phyloP scores from a whole-genome alignment of 2,888 invertebrate genomes.

The Malacosoma neustria region DNA sequence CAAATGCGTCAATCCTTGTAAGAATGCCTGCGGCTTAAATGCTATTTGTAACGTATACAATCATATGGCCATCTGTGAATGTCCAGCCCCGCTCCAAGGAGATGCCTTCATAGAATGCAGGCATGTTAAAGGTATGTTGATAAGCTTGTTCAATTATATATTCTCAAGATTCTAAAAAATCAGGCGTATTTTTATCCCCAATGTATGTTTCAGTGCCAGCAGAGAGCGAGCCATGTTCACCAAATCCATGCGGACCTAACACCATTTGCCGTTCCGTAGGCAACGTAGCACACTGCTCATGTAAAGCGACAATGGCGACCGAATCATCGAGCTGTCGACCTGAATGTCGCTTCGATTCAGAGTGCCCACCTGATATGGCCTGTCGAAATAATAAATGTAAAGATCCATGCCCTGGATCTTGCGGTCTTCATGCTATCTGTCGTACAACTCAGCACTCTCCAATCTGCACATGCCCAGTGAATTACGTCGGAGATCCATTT shows the following conservation, averaged over 20 bases:
- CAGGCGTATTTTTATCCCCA: neutral
- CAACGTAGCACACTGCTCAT: constrained; percentile 80
- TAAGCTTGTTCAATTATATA: neutral
- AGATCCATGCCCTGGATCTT: constrained; percentile 84
- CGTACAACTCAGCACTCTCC: constrained; percentile 83
- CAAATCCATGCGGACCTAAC: constrained; percentile 83
- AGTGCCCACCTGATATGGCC: constrained; percentile 77
- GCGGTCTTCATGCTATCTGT: constrained; percentile 84
- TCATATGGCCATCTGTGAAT: constrained; percentile 86
- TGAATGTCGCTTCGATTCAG: constrained; percentile 82
- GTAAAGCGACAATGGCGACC: constrained; percentile 79
- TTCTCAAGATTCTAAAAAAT: constrained; percentile 1
- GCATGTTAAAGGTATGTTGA: constrained; percentile 55
- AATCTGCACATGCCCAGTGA: constrained; percentile 81
- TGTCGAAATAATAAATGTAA: constrained; percentile 80
- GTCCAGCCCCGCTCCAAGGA: constrained; percentile 81
- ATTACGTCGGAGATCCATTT: constrained; percentile 85
- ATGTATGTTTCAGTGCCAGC: constrained; percentile 24
- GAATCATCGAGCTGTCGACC: constrained; percentile 86
- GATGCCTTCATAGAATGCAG: constrained; percentile 85
- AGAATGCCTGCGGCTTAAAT: constrained; percentile 79
- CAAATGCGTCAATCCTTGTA: constrained; percentile 85
- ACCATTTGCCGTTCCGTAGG: constrained; percentile 80
- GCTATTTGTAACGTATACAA: constrained; percentile 85
- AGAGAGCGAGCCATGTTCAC: constrained; percentile 75